Evolutionary conservation across 2,113 vertebrate species (phyloP), one percentile per base, ranked within the genome.

Genomic region (Xenopus laevis): DNA sequence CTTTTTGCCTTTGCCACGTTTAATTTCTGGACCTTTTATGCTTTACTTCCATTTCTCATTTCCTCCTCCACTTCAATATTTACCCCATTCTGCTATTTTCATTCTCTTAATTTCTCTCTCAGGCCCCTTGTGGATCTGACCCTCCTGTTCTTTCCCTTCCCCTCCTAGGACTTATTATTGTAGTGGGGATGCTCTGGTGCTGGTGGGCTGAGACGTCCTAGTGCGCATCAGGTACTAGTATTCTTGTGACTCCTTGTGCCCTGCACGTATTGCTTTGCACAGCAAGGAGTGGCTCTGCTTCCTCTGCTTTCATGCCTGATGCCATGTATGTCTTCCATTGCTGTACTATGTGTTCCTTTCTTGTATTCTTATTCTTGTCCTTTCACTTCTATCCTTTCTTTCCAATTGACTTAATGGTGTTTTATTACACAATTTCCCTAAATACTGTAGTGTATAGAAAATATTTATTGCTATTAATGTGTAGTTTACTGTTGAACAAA

Each of bases 161-260:
- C 89, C 89, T 91, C 80, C 89, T 96, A 93, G 95, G 94, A 90
- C 90, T 96, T 92, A 91, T 96, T 93, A 92, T 95, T 86, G 92
- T 96, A 90, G 88, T 93, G 89, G 94, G 93, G 87, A 91, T 95
- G 89, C 90, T 96, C 88, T 96, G 95, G 95, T 96, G 95, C 92
- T 96, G 94, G 93, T 95, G 92, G 93, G 93, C 92, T 79, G 95
- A 96, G 91, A 92, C 92, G 81, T 90, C 91, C 87, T 94, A 94
- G 89, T 82, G 72, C 80, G 84, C 82, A 88, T 82, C 92, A 96
- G 95, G 95, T 96, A 95, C 81, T 90, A 88, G 86, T 89, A 86
- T 83, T 81, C 30, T 66, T 71, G 62, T 78, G 44, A 69, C 73
- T 62, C 46, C 73, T 76, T 53, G 27, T 65, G 65, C 55, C 64